phyloP scores from a whole-genome alignment of 2,113 vertebrate species.

The Stictonetta naevosa region DNA sequence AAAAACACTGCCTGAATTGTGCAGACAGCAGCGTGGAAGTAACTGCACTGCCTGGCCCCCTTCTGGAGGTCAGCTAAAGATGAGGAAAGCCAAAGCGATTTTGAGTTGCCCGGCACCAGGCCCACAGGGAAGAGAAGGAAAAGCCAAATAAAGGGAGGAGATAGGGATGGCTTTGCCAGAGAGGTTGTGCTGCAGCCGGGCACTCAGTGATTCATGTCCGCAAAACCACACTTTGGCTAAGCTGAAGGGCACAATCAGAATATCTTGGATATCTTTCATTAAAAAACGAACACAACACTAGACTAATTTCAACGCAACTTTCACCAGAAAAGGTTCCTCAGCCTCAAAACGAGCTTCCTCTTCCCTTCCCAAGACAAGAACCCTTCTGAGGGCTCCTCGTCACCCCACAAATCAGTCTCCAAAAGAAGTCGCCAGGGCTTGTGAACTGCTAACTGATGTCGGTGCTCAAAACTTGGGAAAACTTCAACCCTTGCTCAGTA shows the following conservation, averaged over 20 bases:
- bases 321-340: neutral
- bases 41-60: neutral
- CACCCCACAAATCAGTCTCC: neutral
- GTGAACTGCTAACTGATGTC: neutral
- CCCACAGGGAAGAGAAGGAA: neutral
- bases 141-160: neutral
- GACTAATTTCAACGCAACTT: neutral
- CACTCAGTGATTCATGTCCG: neutral
- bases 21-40: slow-evolving; percentile 14
- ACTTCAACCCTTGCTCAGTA: neutral
- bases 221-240: neutral
- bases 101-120: neutral
- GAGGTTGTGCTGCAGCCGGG: neutral
- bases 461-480: neutral
- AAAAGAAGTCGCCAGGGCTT: neutral
- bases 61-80: slow-evolving; percentile 52
- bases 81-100: slow-evolving; percentile 20
- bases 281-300: too few relatives aligned
- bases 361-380: too few relatives aligned
- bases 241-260: neutral
- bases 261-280: neutral
- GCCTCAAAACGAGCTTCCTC: neutral
- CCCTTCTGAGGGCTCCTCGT: neutral
- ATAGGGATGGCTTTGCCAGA: neutral
- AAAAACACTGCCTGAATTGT: slow-evolving; percentile 43